Evolutionary conservation across 2,113 vertebrate genomes (phyloP).

Genomic region (Bubo blakistoni): DNA sequence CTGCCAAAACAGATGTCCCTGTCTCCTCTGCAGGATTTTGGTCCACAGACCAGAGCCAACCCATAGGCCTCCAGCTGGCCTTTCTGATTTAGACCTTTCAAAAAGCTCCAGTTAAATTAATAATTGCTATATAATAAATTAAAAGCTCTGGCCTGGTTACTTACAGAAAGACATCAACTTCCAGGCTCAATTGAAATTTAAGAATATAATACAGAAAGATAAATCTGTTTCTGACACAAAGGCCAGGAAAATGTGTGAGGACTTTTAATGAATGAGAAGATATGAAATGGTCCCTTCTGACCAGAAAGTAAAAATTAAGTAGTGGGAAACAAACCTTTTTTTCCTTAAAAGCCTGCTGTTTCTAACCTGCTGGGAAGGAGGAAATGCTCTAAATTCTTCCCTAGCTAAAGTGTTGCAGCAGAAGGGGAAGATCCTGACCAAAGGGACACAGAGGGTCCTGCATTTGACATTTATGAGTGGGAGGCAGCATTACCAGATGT

Average conservation of each 20-base stretch:
- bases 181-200: neutral
- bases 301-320: neutral
- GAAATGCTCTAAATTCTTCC: conserved; percentile 50
- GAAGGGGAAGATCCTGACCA: conserved; percentile 20
- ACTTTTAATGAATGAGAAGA: neutral
- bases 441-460: neutral
- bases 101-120: neutral
- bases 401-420: conserved; percentile 15
- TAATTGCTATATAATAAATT: neutral
- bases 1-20: neutral
- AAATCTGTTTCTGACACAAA: neutral
- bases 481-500: conserved; percentile 57
- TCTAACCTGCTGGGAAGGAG: conserved; percentile 46
- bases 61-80: neutral
- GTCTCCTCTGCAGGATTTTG: neutral
- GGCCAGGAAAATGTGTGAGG: neutral
- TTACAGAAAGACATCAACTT: neutral
- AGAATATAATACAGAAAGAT: neutral
- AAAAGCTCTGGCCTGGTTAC: neutral
- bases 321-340: neutral
- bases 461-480: conserved; percentile 46
- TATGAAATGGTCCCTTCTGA: neutral
- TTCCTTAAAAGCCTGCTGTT: neutral
- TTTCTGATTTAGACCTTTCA: neutral
- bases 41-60: neutral